A percentile compares a stretch with the other conserved stretches of the same genome.
phyloP scores from a whole-genome alignment of 2,797 vertebrate species.

The Syngnathus acus region DNA sequence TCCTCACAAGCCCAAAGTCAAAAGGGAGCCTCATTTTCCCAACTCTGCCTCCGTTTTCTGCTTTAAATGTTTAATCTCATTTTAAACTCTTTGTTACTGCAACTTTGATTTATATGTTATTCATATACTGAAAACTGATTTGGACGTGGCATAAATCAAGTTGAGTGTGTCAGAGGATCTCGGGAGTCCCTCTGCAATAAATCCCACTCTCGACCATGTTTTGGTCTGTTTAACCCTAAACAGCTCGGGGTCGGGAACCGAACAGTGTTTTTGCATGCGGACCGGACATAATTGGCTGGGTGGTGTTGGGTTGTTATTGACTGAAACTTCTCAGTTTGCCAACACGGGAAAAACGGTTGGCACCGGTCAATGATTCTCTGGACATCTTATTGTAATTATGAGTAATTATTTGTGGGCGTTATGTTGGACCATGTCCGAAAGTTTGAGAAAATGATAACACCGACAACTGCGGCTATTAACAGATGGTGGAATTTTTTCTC shows the following conservation, averaged over 20 bases:
- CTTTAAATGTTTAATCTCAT: conserved; percentile 11
- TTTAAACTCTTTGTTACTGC: conserved; percentile 7
- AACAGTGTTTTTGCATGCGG: background rate
- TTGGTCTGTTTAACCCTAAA: background rate
- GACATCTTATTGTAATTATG: conserved; percentile 30
- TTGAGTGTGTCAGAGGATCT: conserved; percentile 9
- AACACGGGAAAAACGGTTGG: conserved; percentile 26
- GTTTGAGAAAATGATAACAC: conserved; percentile 23
- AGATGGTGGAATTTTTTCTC: conserved; percentile 12
- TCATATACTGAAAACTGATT: conserved; percentile 11
- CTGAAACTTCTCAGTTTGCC: conserved; percentile 22
- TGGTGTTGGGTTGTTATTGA: conserved; percentile 32
- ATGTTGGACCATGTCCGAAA: conserved; percentile 24
- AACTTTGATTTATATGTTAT: conserved; percentile 1
- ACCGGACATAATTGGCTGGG: conserved; percentile 18
- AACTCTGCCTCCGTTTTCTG: background rate
- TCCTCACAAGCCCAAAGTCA: background rate
- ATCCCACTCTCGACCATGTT: background rate
- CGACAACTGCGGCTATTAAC: conserved; percentile 23
- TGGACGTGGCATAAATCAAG: conserved; percentile 20
- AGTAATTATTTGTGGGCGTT: conserved; percentile 3
- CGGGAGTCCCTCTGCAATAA: conserved; percentile 14
- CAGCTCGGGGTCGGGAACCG: background rate
- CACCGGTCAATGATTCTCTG: conserved; percentile 30
- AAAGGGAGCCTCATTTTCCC: background rate